Evolutionary conservation across 2,113 vertebrate species (phyloP), one percentile per base, ranked within the genome.

Genomic region (Mobula hypostoma): DNA sequence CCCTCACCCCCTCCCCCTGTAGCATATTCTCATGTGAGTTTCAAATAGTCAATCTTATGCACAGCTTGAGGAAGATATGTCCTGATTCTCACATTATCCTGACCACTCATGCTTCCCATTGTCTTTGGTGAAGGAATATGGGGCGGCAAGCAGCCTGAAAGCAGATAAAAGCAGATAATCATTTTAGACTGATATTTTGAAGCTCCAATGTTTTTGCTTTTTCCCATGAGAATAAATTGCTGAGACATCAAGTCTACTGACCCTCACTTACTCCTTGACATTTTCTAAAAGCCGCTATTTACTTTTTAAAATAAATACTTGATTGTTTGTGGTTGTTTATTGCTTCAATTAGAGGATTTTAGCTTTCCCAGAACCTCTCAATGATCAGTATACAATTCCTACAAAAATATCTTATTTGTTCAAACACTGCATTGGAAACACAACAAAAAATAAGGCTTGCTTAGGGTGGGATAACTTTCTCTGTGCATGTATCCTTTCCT

Each of bases 291-390:
- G 61, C 11, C 85, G 63, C n/a, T 2, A 88, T 88, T 66, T 88
- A 66, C 58, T 66, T 63, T 85, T 82, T 66, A 6, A 66, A 88
- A 88, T n/a, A 29, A 63, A 88, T 63, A 63, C 29, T 88, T n/a
- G 29, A 88, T 88, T 88, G 61, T 27, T 88, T 88, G 85, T 88
- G 85, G 58, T 83, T 88, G 61, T 32, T 90, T 61, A 85, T 85
- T 61, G 58, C 56, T 85, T 85, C 48, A 85, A 17, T 90, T 90
- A 66, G 11, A 32, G 19, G 14, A 32, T 66, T 90, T 90, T 66
- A 66, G 29, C 85, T 90, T 90, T 90, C 15, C n/a, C 85, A 90
- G 61, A 87, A 32, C 61, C 61, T n/a, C 61, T 61, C 61, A 61
- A 5, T 61, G 83, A 11, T 87, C 24, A 87, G 29, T 56, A 32